Percentiles rank a stretch among this genome's conserved stretches.
Conservation (phyloP, 2,797 vertebrate species). For the Ceryle rudis region DNA sequence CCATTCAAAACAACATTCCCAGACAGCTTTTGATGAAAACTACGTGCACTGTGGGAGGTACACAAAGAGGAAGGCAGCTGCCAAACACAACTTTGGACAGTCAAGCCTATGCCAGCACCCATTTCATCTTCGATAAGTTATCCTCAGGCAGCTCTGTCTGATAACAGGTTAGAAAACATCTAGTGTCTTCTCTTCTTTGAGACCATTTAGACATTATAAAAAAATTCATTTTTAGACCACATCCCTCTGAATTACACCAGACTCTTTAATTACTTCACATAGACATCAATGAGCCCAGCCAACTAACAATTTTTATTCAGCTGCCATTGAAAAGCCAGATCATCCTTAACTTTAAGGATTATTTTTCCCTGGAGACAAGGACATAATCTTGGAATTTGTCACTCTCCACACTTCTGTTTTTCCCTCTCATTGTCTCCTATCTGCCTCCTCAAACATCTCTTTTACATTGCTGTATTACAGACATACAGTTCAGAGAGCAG, state of each 20-base stretch:
- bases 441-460: background rate
- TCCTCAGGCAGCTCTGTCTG: background rate
- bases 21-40: background rate
- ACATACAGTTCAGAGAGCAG: background rate
- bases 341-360: background rate
- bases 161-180: conserved; percentile 15
- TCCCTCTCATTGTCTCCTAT: background rate
- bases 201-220: background rate
- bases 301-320: background rate
- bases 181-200: background rate
- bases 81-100: background rate
- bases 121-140: background rate
- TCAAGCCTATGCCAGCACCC: background rate
- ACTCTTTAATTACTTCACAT: background rate
- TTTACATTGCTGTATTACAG: background rate
- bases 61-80: background rate
- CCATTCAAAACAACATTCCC: background rate
- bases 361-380: background rate
- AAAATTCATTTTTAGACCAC: conserved; percentile 13
- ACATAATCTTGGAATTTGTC: background rate
- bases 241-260: background rate
- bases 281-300: background rate
- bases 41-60: background rate
- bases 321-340: background rate
- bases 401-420: background rate